Evolutionary conservation across 2,797 vertebrate species (phyloP).

Genomic region (Takifugu ocellatus): DNA sequence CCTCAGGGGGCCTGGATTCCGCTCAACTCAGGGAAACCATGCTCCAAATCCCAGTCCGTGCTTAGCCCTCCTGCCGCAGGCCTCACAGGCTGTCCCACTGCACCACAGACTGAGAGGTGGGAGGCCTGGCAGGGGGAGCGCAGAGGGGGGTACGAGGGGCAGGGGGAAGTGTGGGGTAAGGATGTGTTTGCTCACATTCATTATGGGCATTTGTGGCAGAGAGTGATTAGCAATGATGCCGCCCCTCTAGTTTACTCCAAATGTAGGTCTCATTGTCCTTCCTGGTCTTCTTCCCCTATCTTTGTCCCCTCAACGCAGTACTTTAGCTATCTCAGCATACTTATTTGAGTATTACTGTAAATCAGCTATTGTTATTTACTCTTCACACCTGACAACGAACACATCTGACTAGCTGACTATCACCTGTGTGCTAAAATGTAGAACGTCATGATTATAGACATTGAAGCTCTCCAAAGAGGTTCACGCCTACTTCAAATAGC

Average conservation of each 20-base stretch:
- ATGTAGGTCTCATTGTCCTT: not conserved
- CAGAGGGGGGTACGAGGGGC: conserved; percentile 3
- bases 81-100: conserved; percentile 55
- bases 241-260: not conserved
- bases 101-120: conserved; percentile 43
- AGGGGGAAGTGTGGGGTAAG: conserved; percentile 9
- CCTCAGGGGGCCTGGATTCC: conserved; percentile 67
- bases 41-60: conserved; percentile 68
- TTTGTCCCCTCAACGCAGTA: too few species aligned
- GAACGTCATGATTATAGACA: too few species aligned
- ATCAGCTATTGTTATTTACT: too few species aligned
- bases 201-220: conserved; percentile 17
- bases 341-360: too few species aligned
- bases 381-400: too few species aligned
- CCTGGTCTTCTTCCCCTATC: too few species aligned
- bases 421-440: too few species aligned
- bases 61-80: conserved; percentile 56
- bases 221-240: not conserved
- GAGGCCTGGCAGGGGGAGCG: conserved; percentile 38
- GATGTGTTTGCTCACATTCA: conserved; percentile 36
- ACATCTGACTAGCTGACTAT: too few species aligned
- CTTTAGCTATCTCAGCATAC: too few species aligned
- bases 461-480: too few species aligned
- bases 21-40: conserved; percentile 58
- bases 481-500: too few species aligned